Base-by-base conservation (phyloP, 1,140 invertebrate genomes). In the Drosophila seguyi region DNA sequence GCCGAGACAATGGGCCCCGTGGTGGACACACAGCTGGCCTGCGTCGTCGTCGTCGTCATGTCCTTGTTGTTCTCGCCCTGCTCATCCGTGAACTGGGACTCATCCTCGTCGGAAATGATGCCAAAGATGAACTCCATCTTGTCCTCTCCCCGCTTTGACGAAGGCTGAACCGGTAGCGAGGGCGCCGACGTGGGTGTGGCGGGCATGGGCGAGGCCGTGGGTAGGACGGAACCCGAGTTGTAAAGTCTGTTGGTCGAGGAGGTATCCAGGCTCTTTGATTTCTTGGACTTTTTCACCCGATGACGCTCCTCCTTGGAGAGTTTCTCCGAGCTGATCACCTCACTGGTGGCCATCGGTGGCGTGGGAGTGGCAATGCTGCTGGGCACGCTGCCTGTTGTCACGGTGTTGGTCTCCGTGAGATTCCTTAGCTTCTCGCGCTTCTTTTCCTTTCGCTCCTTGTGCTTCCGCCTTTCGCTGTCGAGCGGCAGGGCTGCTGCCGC, bases 61-160 rank as follows among this genome's bases (percentile, higher is more conserved):
- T 85, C 81, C 50, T 83, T 80, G 3, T 57, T 68, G 25, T 62
- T 58, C 8, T 58, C 71, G 4, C 39, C 29, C 6, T 56, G 72
- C 47, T 84, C 68, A 22, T 92, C 90, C 0, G 93, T 92, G 13
- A 88, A 75, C 41, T 87, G 80, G 2, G 88, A 80, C 29, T 93
- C 94, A 14, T 88, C 84, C 92, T 97, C 96, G 86, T 98, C 97
- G 0, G 97, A 97, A 31, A 97, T 93, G 1, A 97, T 96, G 5
- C 97, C 97, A 92, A 97, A 98, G 61, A 97, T 97, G 79, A 97
- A 96, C 92, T 97, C 96, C 96, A 97, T 97, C 87, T 96, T 95
- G 44, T 96, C 96, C 58, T 96, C 95, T 60, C 94, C 94, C 10
- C 91, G 68, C 14, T 91, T 91, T 14, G 52, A 59, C 10, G 52